Evolutionary conservation across 2,113 vertebrate genomes (phyloP).

Genomic region (Coracopsis vasa): DNA sequence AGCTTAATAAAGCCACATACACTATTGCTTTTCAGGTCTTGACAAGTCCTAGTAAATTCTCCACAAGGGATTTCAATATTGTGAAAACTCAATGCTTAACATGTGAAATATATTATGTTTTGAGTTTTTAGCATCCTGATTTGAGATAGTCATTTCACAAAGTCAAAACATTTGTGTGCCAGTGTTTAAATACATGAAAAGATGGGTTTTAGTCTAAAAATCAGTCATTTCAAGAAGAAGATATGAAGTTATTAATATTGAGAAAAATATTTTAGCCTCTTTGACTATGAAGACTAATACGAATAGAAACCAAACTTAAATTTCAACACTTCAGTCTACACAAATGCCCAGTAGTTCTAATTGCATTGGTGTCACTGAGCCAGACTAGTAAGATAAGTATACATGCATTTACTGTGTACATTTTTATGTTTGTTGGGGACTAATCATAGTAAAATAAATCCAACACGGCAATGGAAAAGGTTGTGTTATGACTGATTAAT

Average conservation of each 20-base stretch:
- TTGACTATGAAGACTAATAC: background rate
- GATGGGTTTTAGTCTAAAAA: background rate
- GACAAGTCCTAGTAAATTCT: background rate
- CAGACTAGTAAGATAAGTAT: background rate
- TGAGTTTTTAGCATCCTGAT: background rate
- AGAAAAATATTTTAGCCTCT: background rate
- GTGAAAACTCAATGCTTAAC: background rate
- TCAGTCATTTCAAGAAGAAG: background rate
- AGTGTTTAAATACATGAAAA: background rate
- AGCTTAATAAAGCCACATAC: background rate
- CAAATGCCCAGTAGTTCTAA: background rate
- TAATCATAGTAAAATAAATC: conserved; percentile 13
- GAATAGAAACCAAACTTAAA: background rate
- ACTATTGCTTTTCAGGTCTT: background rate
- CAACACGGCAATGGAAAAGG: background rate
- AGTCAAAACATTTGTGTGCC: background rate
- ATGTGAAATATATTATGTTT: background rate
- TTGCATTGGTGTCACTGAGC: background rate
- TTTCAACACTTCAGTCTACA: background rate
- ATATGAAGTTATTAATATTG: background rate
- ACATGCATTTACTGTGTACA: background rate
- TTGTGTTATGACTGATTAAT: conserved; percentile 10
- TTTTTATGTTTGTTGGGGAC: background rate
- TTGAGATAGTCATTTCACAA: background rate
- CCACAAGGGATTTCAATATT: background rate